A percentile compares a stretch with the other conserved stretches of the same genome.
phyloP scores from a whole-genome alignment of 2,113 vertebrate genomes.

The Astur gentilis region DNA sequence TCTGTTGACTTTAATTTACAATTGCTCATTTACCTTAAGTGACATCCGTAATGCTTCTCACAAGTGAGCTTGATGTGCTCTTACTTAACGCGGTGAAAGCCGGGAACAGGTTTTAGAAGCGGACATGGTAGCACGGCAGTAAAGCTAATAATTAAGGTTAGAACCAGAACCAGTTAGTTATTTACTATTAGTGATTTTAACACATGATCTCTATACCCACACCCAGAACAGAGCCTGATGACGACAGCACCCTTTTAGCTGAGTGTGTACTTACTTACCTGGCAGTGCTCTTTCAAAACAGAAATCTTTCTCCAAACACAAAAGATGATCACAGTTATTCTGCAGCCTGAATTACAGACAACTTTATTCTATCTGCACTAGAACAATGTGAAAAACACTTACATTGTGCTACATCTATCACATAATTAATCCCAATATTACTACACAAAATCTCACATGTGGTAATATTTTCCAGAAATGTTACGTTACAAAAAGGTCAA shows the following conservation, averaged over 20 bases:
- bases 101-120: neutral
- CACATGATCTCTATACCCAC: neutral
- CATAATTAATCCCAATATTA: constrained; percentile 23
- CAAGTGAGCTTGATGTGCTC: neutral
- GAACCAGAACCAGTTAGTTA: neutral
- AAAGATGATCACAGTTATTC: neutral
- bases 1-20: neutral
- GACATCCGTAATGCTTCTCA: neutral
- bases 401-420: constrained; percentile 1
- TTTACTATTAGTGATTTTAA: neutral
- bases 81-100: neutral
- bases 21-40: neutral
- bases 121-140: neutral
- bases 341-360: neutral
- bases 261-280: neutral
- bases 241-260: rapidly evolving
- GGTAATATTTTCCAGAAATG: constrained; percentile 18
- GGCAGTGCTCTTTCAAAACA: neutral
- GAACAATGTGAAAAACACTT: neutral
- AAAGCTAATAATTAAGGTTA: neutral
- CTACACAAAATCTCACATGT: neutral
- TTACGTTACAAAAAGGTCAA: constrained; percentile 41
- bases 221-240: neutral
- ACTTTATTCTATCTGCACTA: neutral
- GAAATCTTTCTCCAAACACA: neutral